Base-by-base conservation (phyloP, 1,140 invertebrate species). In the Coptotermes formosanus region DNA sequence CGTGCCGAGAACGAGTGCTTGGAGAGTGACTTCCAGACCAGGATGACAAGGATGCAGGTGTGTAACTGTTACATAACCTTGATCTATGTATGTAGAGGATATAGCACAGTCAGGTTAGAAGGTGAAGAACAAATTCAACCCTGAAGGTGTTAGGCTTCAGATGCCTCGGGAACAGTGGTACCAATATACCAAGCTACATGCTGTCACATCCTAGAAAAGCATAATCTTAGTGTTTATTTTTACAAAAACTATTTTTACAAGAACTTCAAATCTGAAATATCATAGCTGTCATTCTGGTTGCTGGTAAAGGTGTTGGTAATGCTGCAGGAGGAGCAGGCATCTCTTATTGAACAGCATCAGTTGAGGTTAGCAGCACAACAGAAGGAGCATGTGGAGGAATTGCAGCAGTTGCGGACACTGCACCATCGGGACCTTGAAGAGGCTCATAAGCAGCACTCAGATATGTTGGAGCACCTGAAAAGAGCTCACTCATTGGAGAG, bases 1-100 rank as follows among this genome's bases (percentile, higher is more conserved):
- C 45, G 30, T 52, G 45, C 43, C 19, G 83, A 84, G n/a, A 84
- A 84, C 55, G 83, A 84, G 25, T 30, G 48, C n/a, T 52, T 84
- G n/a, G 83, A 84, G 23, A 30, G 14, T 16, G 83, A 84, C 1
- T 59, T 59, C 30, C 45, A 84, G 45, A 23, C n/a, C 23, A 45
- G 21, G 19, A 32, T 84, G 7, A n/a, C 48, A 48, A 84, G 52
- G 30, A 48, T 84, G 19, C 83, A 84, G 48, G 83, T 84, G 30
- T 30, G 55, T 59, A 23, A 59, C 14, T 38, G 38, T 38, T 38
- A 38, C 38, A 38, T 38, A 38, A 38, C 45, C 9, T 48, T 16
- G 9, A 48, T 48, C 14, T 48, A 16, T 48, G 45, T 48, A 16
- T 48, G 45, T 7, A 16, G 9, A 48, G 38, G 38, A 38, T 4